Percentiles rank a stretch among this genome's conserved stretches.
phyloP scores from a whole-genome alignment of 2,797 vertebrate genomes.

The Amphiprion clarkii region DNA sequence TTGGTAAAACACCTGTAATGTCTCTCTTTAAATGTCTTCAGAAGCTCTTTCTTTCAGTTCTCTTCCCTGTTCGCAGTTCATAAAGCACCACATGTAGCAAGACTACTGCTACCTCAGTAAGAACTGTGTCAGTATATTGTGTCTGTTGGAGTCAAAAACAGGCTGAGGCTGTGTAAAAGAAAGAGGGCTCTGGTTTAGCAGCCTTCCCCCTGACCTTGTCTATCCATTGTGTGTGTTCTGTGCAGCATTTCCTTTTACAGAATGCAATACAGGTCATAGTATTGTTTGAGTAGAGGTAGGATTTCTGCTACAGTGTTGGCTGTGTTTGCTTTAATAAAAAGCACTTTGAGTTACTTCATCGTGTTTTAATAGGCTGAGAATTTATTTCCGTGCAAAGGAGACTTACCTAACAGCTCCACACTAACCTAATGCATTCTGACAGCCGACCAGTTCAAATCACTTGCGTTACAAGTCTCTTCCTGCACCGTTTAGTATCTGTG shows the following conservation, averaged over 20 bases:
- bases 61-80: not conserved
- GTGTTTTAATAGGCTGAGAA: not conserved
- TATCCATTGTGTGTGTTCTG: slow-evolving; percentile 38
- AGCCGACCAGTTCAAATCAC: not conserved
- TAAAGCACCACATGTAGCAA: not conserved
- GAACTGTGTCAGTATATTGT: slow-evolving; percentile 9
- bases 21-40: not conserved
- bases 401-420: not conserved
- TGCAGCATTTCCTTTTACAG: slow-evolving; percentile 35
- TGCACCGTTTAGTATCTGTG: slow-evolving; percentile 15
- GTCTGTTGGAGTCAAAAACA: slow-evolving; percentile 1
- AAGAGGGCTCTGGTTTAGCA: slow-evolving; percentile 4
- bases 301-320: not conserved
- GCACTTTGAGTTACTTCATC: not conserved
- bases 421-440: slow-evolving; percentile 1
- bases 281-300: slow-evolving; percentile 16
- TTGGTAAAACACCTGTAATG: not conserved
- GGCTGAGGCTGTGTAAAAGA: slow-evolving; percentile 7
- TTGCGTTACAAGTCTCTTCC: slow-evolving; percentile 2
- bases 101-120: not conserved
- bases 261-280: slow-evolving; percentile 12
- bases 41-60: not conserved
- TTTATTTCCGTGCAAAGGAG: not conserved
- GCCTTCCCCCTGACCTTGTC: slow-evolving; percentile 43
- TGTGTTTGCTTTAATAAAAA: slow-evolving; percentile 5